These are phyloP conservation scores for Cryptophagus acutangulus DNA, from an alignment of 2,888 invertebrate species.

Conservation along the genomic window DNA sequence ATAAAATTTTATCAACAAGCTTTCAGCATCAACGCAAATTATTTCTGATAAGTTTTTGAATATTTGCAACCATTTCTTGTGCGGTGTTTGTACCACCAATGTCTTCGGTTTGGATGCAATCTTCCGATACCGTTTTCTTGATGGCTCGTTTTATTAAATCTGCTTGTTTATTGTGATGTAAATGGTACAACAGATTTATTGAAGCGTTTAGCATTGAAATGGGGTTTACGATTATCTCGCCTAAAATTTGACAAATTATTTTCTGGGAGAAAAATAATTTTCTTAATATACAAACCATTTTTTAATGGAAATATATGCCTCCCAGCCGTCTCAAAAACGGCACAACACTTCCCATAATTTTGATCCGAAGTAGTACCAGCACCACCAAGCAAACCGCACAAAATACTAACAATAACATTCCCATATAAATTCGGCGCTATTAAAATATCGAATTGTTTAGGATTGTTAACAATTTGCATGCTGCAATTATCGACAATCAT, in stretches of 20 bases:
- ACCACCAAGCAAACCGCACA: constrained; percentile 40
- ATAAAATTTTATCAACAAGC: too few species aligned
- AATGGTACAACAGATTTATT: constrained; percentile 29
- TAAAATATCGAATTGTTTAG: constrained; percentile 38
- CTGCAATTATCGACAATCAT: constrained; percentile 39
- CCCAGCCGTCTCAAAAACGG: constrained; percentile 40
- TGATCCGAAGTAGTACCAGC: constrained; percentile 36
- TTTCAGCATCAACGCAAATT: too few species aligned
- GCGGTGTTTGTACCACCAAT: constrained; percentile 31
- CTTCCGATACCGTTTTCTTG: constrained; percentile 27
- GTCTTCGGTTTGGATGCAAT: constrained; percentile 32
- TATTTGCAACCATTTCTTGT: constrained; percentile 27
- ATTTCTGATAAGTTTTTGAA: constrained; percentile 22
- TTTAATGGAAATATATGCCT: too few species aligned
- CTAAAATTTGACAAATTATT: too few species aligned
- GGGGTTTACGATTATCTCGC: constrained; percentile 93
- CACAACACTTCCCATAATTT: constrained; percentile 36
- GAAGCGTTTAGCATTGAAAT: constrained; percentile 89
- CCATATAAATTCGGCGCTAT: constrained; percentile 43
- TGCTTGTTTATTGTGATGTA: constrained; percentile 27
- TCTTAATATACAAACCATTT: too few species aligned
- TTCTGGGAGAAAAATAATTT: too few species aligned
- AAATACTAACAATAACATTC: constrained; percentile 36
- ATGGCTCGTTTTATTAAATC: constrained; percentile 28
- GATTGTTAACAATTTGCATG: constrained; percentile 37